Conservation (phyloP, 2,888 invertebrate species). For the Andrena trimmerana region DNA sequence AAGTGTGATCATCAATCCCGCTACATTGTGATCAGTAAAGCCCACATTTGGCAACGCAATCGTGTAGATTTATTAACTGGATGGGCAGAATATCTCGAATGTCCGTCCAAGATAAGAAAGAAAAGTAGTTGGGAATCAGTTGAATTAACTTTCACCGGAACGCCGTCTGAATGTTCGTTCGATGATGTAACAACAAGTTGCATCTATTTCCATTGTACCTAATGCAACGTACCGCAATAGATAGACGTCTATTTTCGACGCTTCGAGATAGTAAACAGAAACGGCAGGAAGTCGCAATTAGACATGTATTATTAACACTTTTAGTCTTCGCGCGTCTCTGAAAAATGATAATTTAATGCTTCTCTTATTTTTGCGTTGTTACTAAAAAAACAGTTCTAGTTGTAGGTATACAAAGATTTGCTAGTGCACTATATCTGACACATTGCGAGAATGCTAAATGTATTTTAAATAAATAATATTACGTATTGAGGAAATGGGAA, state of each 20-base stretch:
- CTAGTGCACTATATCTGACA: background rate
- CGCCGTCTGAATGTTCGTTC: slow-evolving; percentile 35
- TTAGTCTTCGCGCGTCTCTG: background rate
- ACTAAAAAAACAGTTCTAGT: background rate
- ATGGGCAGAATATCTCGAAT: slow-evolving; percentile 28
- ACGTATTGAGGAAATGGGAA: background rate
- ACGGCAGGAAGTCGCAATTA: slow-evolving; percentile 47
- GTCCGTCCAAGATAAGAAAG: background rate
- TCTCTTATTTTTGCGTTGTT: background rate
- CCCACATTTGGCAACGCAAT: slow-evolving; percentile 52
- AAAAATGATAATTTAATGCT: slow-evolving; percentile 7
- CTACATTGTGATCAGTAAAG: slow-evolving; percentile 57
- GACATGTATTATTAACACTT: slow-evolving; percentile 32
- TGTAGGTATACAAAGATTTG: background rate
- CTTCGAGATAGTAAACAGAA: slow-evolving; percentile 50
- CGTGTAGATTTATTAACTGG: slow-evolving; percentile 50
- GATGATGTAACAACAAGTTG: slow-evolving; percentile 54
- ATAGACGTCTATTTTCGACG: slow-evolving; percentile 41
- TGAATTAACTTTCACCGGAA: slow-evolving; percentile 38
- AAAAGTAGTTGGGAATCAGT: background rate
- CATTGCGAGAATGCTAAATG: background rate
- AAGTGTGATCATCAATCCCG: slow-evolving; percentile 61
- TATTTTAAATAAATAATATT: background rate
- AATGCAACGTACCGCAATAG: slow-evolving; percentile 45
- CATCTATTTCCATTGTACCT: slow-evolving; percentile 58